A percentile compares a stretch with the other conserved stretches of the same genome.
Conservation (phyloP, 64 coral and sea anemone species). For the Anthopleura sola region DNA sequence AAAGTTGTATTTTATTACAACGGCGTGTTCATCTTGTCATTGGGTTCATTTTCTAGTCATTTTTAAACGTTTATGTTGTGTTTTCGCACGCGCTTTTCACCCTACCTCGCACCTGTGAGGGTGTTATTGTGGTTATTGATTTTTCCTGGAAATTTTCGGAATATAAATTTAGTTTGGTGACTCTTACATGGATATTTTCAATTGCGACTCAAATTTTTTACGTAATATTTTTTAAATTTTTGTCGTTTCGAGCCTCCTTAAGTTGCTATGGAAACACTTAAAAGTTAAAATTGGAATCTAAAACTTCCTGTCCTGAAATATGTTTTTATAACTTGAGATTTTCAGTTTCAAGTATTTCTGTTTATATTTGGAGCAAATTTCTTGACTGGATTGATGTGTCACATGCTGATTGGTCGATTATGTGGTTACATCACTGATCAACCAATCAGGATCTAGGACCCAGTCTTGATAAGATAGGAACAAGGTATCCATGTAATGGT, state of each 20-base stretch:
- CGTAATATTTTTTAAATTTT: too few relatives aligned
- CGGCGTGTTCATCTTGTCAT: background rate
- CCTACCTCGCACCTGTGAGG: constrained; percentile 17
- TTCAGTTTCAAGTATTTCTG: too few relatives aligned
- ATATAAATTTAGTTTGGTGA: background rate
- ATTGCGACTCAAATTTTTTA: too few relatives aligned
- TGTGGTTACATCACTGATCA: background rate
- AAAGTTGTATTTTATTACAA: constrained; percentile 33
- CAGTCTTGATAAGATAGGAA: background rate
- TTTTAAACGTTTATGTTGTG: background rate
- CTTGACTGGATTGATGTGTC: background rate
- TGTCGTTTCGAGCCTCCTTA: background rate
- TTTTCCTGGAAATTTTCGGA: background rate
- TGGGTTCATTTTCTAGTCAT: background rate
- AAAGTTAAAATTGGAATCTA: background rate
- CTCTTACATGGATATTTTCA: background rate
- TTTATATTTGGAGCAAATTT: background rate
- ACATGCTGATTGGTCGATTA: background rate
- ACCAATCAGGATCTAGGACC: background rate
- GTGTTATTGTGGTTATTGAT: background rate
- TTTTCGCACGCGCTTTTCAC: background rate
- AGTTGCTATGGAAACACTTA: background rate
- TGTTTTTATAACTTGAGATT: too few relatives aligned
- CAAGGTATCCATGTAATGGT: background rate
- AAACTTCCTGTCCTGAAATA: background rate